phyloP scores from a whole-genome alignment of 2,113 vertebrate genomes.

The Taurulus bubalis region DNA sequence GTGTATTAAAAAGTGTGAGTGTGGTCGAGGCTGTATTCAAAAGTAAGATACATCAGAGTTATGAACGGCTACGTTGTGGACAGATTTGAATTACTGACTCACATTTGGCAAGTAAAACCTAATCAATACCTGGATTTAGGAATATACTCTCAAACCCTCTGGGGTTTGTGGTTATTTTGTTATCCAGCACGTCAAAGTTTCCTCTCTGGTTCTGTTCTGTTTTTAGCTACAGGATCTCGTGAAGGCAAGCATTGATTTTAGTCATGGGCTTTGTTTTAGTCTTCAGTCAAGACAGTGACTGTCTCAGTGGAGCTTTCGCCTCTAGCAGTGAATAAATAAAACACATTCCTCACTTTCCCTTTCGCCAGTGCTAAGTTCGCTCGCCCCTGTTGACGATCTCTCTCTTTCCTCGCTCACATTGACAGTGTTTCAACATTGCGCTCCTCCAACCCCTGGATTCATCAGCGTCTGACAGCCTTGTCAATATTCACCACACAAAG shows the following conservation, averaged over 20 bases:
- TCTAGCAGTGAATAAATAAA: conserved; percentile 66
- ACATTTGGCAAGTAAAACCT: conserved; percentile 34
- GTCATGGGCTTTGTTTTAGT: conserved; percentile 64
- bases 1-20: background rate
- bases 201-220: conserved; percentile 31
- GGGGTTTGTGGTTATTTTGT: conserved; percentile 28
- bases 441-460: conserved; percentile 48
- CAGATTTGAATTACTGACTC: conserved; percentile 25
- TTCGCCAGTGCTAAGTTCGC: conserved; percentile 26
- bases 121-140: conserved; percentile 49
- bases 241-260: conserved; percentile 67
- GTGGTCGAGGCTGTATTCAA: background rate
- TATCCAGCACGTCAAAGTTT: conserved; percentile 48
- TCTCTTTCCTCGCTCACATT: conserved; percentile 21
- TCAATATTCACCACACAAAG: conserved; percentile 61
- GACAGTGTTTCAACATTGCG: conserved; percentile 42
- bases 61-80: background rate
- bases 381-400: conserved; percentile 23
- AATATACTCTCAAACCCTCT: conserved; percentile 24
- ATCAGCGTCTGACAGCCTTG: conserved; percentile 62
- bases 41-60: background rate
- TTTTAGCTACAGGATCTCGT: conserved; percentile 37
- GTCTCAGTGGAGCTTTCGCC: conserved; percentile 63
- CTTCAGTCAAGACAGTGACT: conserved; percentile 52
- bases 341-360: conserved; percentile 49